Base-by-base conservation (phyloP, 2,888 invertebrate species). In the Watsonalla binaria region DNA sequence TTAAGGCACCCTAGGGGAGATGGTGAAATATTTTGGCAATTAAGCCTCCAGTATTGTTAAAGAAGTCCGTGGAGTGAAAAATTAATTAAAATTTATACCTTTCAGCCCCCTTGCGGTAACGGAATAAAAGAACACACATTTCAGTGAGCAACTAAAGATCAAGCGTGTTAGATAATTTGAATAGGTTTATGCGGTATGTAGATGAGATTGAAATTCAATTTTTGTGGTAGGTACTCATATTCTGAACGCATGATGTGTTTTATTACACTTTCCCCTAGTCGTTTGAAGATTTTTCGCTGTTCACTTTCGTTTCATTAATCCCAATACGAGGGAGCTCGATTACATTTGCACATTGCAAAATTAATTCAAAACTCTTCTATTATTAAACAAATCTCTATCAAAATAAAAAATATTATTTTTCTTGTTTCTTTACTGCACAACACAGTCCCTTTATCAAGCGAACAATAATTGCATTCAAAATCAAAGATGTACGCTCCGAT, bases 381-480 rank as follows among this genome's bases (percentile, higher is more conserved):
- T 24, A 1, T 24, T 35, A 34, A 47, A 50, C 37, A 24, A 47
- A 34, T 13, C 37, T 47, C 24, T 4, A 11, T n/a, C 51, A 52
- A 51, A 51, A 34, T 34, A 51, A 54, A 58, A 46, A 45, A n/a
- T 33, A 39, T 49, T n/a, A 57, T 57, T 61, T 60, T 61, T 67
- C 60, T 72, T 52, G 57, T 64, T 51, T 65, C 65, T 52, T 76
- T 56, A 53, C 51, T 42, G 61, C 58, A 54, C 63, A 76, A 80
- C 71, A 63, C 70, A 67, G 63, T 76, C 74, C 72, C 69, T 84
- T 84, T 86, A 87, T 88, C 85, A 80, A 70, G 74, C 76, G 82
- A 80, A 86, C 86, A 87, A 89, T 86, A 89, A 89, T 85, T 88
- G 88, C 86, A 88, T 89, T 87, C 82, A 87, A 88, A 88, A 88